Conservation (phyloP, 1,140 invertebrate species). For the Drosophila nigrodunni region DNA sequence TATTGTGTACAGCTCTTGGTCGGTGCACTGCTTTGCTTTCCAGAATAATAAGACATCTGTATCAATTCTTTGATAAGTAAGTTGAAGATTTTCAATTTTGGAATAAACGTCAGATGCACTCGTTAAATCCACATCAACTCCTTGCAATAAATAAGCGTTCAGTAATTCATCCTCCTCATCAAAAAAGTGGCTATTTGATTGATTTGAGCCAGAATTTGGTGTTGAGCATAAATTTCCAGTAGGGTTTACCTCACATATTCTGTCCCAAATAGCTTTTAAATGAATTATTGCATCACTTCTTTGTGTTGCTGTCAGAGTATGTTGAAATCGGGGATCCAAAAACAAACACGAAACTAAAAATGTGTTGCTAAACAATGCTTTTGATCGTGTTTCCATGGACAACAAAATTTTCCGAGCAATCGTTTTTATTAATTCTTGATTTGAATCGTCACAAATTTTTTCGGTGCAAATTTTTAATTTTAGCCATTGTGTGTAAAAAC, state of each 20-base stretch:
- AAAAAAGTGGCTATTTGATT: background rate
- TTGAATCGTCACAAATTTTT: conserved; percentile 17
- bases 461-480: conserved; percentile 26
- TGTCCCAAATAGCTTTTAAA: conserved; percentile 27
- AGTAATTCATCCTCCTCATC: background rate
- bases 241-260: background rate
- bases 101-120: background rate
- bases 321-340: conserved; percentile 27
- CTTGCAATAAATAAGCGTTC: conserved; percentile 19
- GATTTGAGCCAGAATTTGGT: background rate
- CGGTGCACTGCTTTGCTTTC: conserved; percentile 24
- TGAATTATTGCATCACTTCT: background rate
- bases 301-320: conserved; percentile 15
- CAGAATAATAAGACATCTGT: conserved; percentile 18
- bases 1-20: conserved; percentile 41
- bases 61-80: background rate
- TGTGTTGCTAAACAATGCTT: background rate
- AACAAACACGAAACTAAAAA: conserved; percentile 8
- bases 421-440: no score
- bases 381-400: background rate
- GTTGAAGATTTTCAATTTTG: background rate
- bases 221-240: background rate
- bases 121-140: background rate
- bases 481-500: conserved; percentile 40
- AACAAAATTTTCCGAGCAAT: no score